Evolutionary conservation across 2,888 invertebrate genomes (phyloP), one percentile per base, ranked within the genome.

Genomic region (Caenorhabditis sp.): DNA sequence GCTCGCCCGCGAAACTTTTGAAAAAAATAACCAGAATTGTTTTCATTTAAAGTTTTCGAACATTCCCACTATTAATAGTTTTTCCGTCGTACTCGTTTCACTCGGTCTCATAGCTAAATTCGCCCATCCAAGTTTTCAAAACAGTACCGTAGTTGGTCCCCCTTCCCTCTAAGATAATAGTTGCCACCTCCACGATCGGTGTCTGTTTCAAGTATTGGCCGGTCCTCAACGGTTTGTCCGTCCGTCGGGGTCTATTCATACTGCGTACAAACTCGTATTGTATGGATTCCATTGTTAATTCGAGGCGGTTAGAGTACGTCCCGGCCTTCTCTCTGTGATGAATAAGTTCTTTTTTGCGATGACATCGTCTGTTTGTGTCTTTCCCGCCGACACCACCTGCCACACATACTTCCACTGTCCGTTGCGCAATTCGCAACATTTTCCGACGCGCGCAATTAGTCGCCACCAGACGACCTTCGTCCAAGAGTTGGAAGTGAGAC

Each of bases 401-500:
- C 15, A 50, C 50, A 27, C 50, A 35, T 52, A 35, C 41, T 48
- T 46, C 41, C 50, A 26, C 39, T 50, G 15, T 43, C 52, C 46
- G 45, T 59, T 71, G 71, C 61, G 61, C 39, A 71, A 62, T 62
- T 62, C 50, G 62, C 62, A 62, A 62, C 71, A 62, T 56, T 45
- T 50, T 39, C 35, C 41, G 22, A 32, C 37, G 13, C 41, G 13
- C 46, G 61, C 61, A 62, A 62, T 71, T 61, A 71, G 61, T 55
- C 17, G 26, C 17, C 7, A 27, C 27, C 11, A 30, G 50, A 45
- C 30, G 68, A 68, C 68, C 68, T 68, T 59, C 59, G 27, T 35
- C 30, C 13, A 7, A 24, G 52, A 50, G 52, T 68, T 56, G 30
- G 43, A 24, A 59, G 27, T 41, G 39, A 62, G n/a, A 50, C 13